Evolutionary conservation across 2,888 invertebrate species (phyloP), one percentile per base, ranked within the genome.

Genomic region (Epistrophe eligans): DNA sequence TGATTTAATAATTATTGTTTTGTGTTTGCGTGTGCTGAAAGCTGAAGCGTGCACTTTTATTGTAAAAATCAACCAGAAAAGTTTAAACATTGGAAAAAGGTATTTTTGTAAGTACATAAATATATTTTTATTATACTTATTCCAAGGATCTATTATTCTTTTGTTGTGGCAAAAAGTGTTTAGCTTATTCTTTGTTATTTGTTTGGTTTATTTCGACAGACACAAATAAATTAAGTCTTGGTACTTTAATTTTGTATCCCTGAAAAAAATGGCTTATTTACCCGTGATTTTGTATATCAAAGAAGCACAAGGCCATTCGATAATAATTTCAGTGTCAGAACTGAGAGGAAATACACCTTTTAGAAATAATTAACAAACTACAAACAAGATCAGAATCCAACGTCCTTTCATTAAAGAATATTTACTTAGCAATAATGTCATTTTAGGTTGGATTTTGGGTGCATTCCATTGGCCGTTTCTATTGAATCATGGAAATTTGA

Each of bases 11-110:
- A 24, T 24, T 24, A 24, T 66, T 52, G 35, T 60, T 77, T 83
- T 66, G 38, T 71, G 48, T 66, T 64, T 72, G 79, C 62, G 60
- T 74, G 73, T 74, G 79, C 40, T 74, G 70, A 55, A 62, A 50
- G 55, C 48, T 62, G 24, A 57, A 24, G 35, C n/a, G 62, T 71
- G 50, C 28, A 70, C 7, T 70, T 70, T 70, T n/a, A 55, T 28
- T 50, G 40, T 40, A 28, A 55, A 55, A 70, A 40, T 70, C 15
- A 7, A 50, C 4, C 0, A 9, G 11, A 48, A 67, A 32, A 50
- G 9, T 50, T 50, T 38, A 67, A 67, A 52, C 40, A 70, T 40
- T 35, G n/a, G n/a, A n/a, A 43, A 55, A n/a, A 48, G 13, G 55
- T 55, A 55, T 70, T 70, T 40, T 70, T 38, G 70, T 50, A 50